Base-by-base conservation (phyloP, 2,888 invertebrate species). In the Cephus spinipes region DNA sequence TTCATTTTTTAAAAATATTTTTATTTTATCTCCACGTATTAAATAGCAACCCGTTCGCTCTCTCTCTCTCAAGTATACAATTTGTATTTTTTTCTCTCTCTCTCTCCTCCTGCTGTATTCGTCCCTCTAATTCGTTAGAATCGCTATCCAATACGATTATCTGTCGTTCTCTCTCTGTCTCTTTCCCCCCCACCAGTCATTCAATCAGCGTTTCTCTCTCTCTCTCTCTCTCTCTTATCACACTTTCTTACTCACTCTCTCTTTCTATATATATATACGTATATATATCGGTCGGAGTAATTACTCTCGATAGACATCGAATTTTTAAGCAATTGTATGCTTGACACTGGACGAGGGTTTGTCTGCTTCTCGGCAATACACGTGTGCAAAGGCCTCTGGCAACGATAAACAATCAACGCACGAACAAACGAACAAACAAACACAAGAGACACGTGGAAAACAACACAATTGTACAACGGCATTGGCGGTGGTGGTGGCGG, bases 401-500 rank as follows among this genome's bases (percentile, higher is more conserved):
- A 55, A 55, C 55, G 55, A 55, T 55, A 55, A 55, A 55, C 55
- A 55, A 55, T 55, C 55, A 55, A 55, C 23, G 55, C 55, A 55
- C 55, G 76, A 76, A 73, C 73, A 75, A 76, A 73, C 78, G 78
- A 73, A 76, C 76, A 68, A 75, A 79, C 73, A 40, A 73, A 75
- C 77, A 78, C 73, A 69, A 68, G 69, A 77, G 77, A 69, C 79
- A 75, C 75, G 69, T 77, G 79, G 73, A 68, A 75, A 75, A 79
- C 68, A 40, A n/a, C 36, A 76, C 55, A 55, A 55, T 55, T 55
- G 68, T 76, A 77, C 55, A 55, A 55, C 55, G 55, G 55, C 55
- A 55, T 55, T 55, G 23, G 55, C 23, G 23, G 23, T 15, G 15
- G 23, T 23, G 40, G 40, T 9, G 15, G 40, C 6, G 40, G 36